Evolutionary conservation across 2,797 vertebrate genomes (phyloP), one percentile per base, ranked within the genome.

Genomic region (Adelosebastes latens): DNA sequence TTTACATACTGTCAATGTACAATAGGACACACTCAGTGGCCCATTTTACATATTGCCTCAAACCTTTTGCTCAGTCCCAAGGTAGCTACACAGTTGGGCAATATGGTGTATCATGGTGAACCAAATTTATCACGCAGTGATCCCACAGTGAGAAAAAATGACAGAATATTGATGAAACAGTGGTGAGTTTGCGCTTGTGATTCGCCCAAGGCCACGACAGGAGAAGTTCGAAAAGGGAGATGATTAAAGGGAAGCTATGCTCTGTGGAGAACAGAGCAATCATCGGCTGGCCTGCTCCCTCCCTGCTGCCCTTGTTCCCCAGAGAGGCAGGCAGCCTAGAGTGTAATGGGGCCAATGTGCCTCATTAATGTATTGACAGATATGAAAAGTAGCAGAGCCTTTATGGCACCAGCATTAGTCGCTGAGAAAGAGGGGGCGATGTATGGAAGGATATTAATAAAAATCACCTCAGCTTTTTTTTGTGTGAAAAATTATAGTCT

Each of bases 361-460:
- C 87, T 95, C 90, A 94, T 95, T 95, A 95, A 91, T 81, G 80
- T 92, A 93, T 93, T 89, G 93, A 94, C 93, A 93, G 90, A 93
- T 92, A 93, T 92, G 93, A 94, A 93, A 86, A 89, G 90, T 42
- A 88, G 89, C 71, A 74, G 68, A 64, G 84, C 72, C 76, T 88
- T 86, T 74, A 85, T 72, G 78, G 85, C 77, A 76, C 55, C 22
- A 20, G 72, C 80, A 82, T 85, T 62, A 84, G 80, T 87, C 10
- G 27, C 66, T 13, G 64, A 70, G 62, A 55, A 75, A 61, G 58
- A 81, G 49, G 34, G 56, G 56, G 77, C 29, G 25, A 59, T 63
- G 63, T 8, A 72, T 61, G 46, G 5, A 36, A 34, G 5, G 8
- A 63, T 65, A 72, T 71, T 60, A 27, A 70, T 58, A 36, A 67